Evolutionary conservation across 2,113 vertebrate genomes (phyloP), one percentile per base, ranked within the genome.

Genomic region (Neodontobutis hainanensis): DNA sequence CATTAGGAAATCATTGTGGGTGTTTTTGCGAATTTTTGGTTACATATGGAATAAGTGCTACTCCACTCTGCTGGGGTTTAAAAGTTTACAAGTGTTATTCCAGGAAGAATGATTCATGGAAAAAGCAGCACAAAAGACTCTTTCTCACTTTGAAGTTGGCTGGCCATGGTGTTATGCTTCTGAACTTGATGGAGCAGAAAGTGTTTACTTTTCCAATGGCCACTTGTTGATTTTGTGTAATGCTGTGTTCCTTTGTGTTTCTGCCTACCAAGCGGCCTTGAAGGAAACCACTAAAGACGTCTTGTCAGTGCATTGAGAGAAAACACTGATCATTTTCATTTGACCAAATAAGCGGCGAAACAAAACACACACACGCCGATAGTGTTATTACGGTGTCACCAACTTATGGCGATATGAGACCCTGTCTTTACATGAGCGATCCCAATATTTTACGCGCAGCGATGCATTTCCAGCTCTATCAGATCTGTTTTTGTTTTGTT

Each of bases 401-500:
- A 49, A 78, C 64, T 74, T 65, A n/a, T 56, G 40, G 71, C 45
- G 56, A 72, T 82, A 63, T 63, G 57, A 65, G 65, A 58, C 49
- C 9, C 43, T 55, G 11, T 74, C 62, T 73, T 75, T 65, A 65
- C 72, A 66, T 34, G 55, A 75, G 79, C 70, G 57, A 68, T 67
- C n/a, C 60, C 43, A 57, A 68, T 60, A 70, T 86, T 85, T 66
- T 45, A 68, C 64, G 64, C 78, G 75, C 68, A 65, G 69, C 73
- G 59, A 60, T 52, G 62, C 66, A 68, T 79, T 83, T 73, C 61
- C 63, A 69, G 70, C 73, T 73, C 52, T 61, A 81, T 79, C 75
- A 75, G 75, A 77, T 82, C 75, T 78, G 79, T 77, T 85, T 86
- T 83, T 73, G 70, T 88, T 85, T 85, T 86, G 74, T 86, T 87